phyloP scores from a whole-genome alignment of 37 sponge, comb jelly and placozoan genomes.

The Aphrocallistes beatrix region DNA sequence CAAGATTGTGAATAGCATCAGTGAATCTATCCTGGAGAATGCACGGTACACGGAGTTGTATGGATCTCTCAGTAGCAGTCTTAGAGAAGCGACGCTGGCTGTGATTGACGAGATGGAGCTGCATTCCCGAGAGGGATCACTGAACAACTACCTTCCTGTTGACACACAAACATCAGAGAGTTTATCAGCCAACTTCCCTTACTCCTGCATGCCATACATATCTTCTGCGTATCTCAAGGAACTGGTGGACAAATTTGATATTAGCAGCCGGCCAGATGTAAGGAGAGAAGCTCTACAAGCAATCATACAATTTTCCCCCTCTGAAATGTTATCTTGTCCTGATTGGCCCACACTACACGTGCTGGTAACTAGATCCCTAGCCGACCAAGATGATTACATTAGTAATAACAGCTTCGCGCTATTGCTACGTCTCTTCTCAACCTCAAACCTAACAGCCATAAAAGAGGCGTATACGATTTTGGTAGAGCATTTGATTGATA shows the following conservation, averaged over 20 bases:
- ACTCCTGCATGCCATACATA: neutral
- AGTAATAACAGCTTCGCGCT: neutral
- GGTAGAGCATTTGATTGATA: neutral
- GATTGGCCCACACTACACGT: conserved; percentile 11
- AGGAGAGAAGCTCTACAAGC: neutral
- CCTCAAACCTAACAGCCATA: neutral
- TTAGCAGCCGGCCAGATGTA: neutral
- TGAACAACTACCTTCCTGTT: neutral
- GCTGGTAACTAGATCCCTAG: conserved; percentile 7
- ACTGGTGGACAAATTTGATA: neutral
- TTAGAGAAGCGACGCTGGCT: neutral
- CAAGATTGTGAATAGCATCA: neutral
- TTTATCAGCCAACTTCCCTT: neutral
- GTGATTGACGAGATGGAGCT: neutral
- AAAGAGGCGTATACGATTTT: neutral
- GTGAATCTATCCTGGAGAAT: neutral
- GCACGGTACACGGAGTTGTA: neutral
- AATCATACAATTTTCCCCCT: conserved; percentile 1
- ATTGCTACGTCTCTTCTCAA: neutral
- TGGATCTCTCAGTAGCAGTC: neutral
- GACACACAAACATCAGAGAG: conserved; percentile 14
- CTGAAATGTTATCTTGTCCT: conserved; percentile 16
- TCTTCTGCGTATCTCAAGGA: neutral
- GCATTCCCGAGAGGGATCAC: conserved; percentile 10
- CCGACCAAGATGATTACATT: neutral